Conservation (phyloP, 37 sponge, comb jelly and placozoan species). For the Aphrocallistes beatrix region DNA sequence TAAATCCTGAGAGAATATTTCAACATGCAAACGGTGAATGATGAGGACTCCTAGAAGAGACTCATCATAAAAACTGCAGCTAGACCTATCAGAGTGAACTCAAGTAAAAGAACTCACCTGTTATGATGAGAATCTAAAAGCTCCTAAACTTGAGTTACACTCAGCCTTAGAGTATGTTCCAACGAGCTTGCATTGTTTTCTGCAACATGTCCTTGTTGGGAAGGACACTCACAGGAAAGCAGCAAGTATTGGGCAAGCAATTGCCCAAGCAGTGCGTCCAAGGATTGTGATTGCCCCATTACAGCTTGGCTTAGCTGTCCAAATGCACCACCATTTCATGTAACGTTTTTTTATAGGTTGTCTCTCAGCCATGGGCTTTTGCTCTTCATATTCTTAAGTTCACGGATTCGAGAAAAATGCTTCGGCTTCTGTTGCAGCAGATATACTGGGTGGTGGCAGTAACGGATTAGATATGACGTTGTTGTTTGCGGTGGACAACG, state of each 20-base stretch:
- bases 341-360: neutral
- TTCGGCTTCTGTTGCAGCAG: slow-evolving; percentile 12
- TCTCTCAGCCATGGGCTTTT: slow-evolving; percentile 15
- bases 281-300: slow-evolving; percentile 7
- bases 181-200: neutral
- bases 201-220: neutral
- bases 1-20: slow-evolving; percentile 23
- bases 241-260: slow-evolving; percentile 15
- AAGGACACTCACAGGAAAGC: neutral
- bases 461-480: slow-evolving; percentile 20
- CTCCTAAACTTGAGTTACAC: neutral
- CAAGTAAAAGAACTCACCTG: neutral
- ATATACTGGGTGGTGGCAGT: neutral
- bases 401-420: neutral
- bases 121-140: slow-evolving; percentile 4
- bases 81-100: slow-evolving; percentile 11
- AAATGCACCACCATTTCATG: slow-evolving; percentile 20
- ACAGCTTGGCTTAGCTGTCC: slow-evolving; percentile 18
- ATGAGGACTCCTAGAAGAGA: slow-evolving; percentile 9
- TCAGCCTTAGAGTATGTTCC: slow-evolving; percentile 14
- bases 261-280: slow-evolving; percentile 4
- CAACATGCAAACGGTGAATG: neutral
- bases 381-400: slow-evolving; percentile 21
- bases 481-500: neutral
- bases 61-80: slow-evolving; percentile 21